Conservation (phyloP, 2,113 vertebrate genomes). For the Chrysochloris asiatica region DNA sequence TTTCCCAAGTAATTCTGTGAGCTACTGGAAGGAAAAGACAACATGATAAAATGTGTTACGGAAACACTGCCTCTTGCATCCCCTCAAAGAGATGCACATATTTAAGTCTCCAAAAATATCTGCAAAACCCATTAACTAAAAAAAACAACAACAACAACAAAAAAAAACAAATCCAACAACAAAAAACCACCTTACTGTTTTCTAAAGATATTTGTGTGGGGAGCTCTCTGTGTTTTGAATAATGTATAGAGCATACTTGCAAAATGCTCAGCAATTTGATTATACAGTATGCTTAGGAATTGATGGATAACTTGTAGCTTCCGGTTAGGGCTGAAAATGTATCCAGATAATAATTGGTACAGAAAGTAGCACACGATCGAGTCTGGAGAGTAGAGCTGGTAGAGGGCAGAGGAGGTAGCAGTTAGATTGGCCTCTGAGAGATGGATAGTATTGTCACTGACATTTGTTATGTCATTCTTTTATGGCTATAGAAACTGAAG, state of each 20-base stretch:
- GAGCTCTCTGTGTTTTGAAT: not conserved
- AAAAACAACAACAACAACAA: too few species aligned
- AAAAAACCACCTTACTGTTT: not conserved
- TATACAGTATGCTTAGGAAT: not conserved
- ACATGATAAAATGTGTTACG: not conserved
- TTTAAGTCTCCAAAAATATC: not conserved
- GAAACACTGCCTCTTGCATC: not conserved
- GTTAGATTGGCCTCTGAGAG: not conserved
- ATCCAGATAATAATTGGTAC: not conserved
- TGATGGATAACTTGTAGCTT: not conserved
- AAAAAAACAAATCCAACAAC: too few species aligned
- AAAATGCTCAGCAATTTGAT: not conserved
- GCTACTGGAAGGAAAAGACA: not conserved
- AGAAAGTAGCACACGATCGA: not conserved
- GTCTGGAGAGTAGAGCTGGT: not conserved
- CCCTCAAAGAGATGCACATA: not conserved
- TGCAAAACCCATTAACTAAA: too few species aligned
- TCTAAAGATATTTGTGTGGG: not conserved
- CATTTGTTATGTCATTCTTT: not conserved
- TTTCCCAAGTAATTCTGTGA: not conserved
- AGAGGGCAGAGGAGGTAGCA: not conserved
- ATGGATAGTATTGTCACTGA: not conserved
- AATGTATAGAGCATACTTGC: not conserved
- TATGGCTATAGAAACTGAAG: not conserved
- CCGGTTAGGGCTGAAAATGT: not conserved